Evolutionary conservation across 2,797 vertebrate species (phyloP).

Genomic region (Rhinatrema bivittatum): DNA sequence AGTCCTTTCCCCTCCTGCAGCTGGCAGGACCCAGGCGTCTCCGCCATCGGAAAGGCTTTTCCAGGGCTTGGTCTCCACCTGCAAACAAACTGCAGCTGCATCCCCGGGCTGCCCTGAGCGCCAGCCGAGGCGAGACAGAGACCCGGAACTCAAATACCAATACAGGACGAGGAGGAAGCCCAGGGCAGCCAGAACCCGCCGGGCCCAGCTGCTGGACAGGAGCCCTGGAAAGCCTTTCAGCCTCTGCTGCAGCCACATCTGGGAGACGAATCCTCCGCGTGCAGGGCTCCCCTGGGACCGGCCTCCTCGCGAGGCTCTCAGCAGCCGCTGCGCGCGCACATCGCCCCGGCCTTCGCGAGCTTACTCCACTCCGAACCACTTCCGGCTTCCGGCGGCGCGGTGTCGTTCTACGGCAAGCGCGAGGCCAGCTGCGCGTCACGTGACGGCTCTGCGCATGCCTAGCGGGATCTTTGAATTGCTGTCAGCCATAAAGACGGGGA

Average conservation of each 20-base stretch:
- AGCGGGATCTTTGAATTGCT: too few relatives aligned
- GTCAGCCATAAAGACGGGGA: too few relatives aligned
- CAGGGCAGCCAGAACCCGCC: slow-evolving; percentile 70
- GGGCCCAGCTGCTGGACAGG: slow-evolving; percentile 89
- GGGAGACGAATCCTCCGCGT: neutral
- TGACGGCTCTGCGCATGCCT: too few relatives aligned
- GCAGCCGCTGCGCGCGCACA: neutral
- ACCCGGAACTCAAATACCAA: slow-evolving; percentile 74
- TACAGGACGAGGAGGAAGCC: slow-evolving; percentile 72
- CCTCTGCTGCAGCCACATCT: slow-evolving; percentile 90
- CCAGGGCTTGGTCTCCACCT: slow-evolving; percentile 73
- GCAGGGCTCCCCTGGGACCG: slow-evolving; percentile 5
- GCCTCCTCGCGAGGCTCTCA: neutral
- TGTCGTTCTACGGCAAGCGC: neutral
- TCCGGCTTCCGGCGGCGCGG: neutral
- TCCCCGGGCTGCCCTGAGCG: slow-evolving; percentile 51
- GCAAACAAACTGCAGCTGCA: slow-evolving; percentile 66
- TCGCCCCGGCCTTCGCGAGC: neutral
- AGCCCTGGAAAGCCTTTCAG: slow-evolving; percentile 85
- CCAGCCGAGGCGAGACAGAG: slow-evolving; percentile 50
- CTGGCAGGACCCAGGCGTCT: slow-evolving; percentile 58
- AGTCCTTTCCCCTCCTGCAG: slow-evolving; percentile 6
- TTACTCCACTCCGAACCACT: neutral
- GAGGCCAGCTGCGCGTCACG: neutral
- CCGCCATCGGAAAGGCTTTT: slow-evolving; percentile 61